Evolutionary conservation across 2,113 vertebrate genomes (phyloP).

Genomic region (Anolis carolinensis): DNA sequence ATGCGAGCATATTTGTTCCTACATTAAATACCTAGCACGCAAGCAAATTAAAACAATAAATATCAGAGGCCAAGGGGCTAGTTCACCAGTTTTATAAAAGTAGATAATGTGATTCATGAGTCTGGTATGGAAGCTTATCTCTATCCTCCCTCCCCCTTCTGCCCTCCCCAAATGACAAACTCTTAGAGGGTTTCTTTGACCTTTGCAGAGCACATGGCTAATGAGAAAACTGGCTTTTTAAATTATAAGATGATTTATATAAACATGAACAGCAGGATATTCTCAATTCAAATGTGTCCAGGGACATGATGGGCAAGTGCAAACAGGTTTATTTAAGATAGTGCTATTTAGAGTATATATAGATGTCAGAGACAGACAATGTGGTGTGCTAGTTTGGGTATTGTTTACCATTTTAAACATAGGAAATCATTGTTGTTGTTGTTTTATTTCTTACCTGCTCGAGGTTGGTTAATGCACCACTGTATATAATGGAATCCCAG

Average conservation of each 20-base stretch:
- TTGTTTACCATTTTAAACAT: no score
- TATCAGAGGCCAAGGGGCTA: background rate
- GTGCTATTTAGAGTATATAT: background rate
- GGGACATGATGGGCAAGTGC: slow-evolving; percentile 30
- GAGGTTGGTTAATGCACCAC: no score
- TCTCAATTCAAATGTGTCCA: slow-evolving; percentile 37
- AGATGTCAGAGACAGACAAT: background rate
- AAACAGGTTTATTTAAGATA: slow-evolving; percentile 32
- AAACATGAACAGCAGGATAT: slow-evolving; percentile 50
- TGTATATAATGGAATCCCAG: no score
- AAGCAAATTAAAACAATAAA: slow-evolving; percentile 57
- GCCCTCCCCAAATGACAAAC: background rate
- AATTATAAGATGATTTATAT: slow-evolving; percentile 45
- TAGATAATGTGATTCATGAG: background rate
- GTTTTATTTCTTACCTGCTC: no score
- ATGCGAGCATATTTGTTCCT: background rate
- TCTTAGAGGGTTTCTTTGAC: slow-evolving; percentile 45
- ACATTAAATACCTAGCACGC: background rate
- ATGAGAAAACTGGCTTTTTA: slow-evolving; percentile 49
- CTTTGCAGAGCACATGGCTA: slow-evolving; percentile 44
- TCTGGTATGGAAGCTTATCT: slow-evolving; percentile 5
- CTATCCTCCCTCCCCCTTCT: background rate
- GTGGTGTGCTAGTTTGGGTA: no score
- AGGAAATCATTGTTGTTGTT: no score
- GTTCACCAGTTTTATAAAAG: slow-evolving; percentile 31